phyloP scores from a whole-genome alignment of 2,888 invertebrate genomes.

The Cephus spinipes region DNA sequence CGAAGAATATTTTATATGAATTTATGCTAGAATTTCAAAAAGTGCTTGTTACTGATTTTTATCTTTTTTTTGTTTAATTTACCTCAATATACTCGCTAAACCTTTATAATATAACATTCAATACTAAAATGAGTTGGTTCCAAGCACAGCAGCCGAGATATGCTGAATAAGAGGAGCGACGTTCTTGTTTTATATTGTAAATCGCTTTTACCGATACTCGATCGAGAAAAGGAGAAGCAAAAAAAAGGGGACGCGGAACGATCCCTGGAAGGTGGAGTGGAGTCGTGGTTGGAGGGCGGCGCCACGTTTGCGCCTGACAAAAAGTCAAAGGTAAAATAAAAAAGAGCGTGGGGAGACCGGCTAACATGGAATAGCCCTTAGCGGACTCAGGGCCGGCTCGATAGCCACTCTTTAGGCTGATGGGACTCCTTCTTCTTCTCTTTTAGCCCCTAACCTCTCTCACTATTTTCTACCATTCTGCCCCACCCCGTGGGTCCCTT shows the following conservation, averaged over 20 bases:
- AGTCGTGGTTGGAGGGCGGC: slow-evolving; percentile 55
- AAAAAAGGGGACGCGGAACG: not conserved
- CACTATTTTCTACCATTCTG: slow-evolving; percentile 25
- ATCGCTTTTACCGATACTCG: not conserved
- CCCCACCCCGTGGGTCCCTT: slow-evolving; percentile 12
- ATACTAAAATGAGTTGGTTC: too few relatives aligned
- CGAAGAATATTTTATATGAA: too few relatives aligned
- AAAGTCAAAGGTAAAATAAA: slow-evolving; percentile 44
- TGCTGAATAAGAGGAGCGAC: too few relatives aligned
- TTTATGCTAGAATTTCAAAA: not conserved
- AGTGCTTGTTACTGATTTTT: not conserved
- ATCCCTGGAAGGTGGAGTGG: not conserved
- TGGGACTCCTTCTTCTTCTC: slow-evolving; percentile 52
- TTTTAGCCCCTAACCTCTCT: slow-evolving; percentile 30
- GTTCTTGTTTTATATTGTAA: not conserved
- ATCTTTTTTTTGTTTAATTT: too few relatives aligned
- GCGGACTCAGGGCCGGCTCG: slow-evolving; percentile 53
- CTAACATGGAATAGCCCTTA: slow-evolving; percentile 67
- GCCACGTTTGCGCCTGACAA: slow-evolving; percentile 56
- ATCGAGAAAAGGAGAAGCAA: too few relatives aligned
- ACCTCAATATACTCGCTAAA: too few relatives aligned
- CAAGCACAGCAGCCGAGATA: too few relatives aligned
- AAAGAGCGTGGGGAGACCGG: slow-evolving; percentile 56
- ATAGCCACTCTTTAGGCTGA: slow-evolving; percentile 64
- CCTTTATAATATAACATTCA: too few relatives aligned